Evolutionary conservation across 2,113 vertebrate species (phyloP), one percentile per base, ranked within the genome.

Genomic region (Syngnathus typhle): DNA sequence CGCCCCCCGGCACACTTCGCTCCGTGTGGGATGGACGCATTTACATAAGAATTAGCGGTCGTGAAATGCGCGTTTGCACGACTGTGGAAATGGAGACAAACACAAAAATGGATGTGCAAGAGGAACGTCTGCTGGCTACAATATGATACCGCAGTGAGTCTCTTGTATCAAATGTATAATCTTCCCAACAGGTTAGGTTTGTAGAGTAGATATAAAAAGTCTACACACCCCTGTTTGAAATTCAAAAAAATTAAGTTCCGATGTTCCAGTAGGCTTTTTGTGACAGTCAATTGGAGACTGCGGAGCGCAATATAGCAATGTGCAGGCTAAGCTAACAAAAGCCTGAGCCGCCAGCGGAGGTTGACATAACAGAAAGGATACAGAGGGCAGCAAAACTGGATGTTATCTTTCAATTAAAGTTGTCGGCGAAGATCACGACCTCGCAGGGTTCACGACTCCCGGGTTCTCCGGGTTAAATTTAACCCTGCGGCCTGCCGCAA

Each of bases 41-140:
- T 84, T 51, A 72, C 74, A 72, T 69, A 73, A 60, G 72, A 73
- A 69, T 76, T 70, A 77, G 15, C 72, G 46, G 39, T 78, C 65
- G 41, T 38, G 43, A 70, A 79, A 79, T 8, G 13, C 78, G 65
- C 79, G 3, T 32, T 32, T 32, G 27, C 27, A 32, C 27, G 27
- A 32, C 27, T 32, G 27, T 32, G 27, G 27, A 32, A 32, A 32
- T 32, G 27, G 27, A 32, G 27, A 32, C 27, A 32, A 32, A 32
- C 27, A 32, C 27, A 32, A 32, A 32, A 32, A 32, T 32, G 2
- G 27, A 32, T 32, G 27, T 27, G 27, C 27, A 27, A 27, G 27
- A 27, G 27, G 27, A 27, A 27, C 27, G 1, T 27, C 27, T 27
- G 27, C 27, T 27, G 2, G 2, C 27, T 27, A 2, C 27, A 27